phyloP scores from a whole-genome alignment of 2,113 vertebrate species.

The Glareola pratincola region DNA sequence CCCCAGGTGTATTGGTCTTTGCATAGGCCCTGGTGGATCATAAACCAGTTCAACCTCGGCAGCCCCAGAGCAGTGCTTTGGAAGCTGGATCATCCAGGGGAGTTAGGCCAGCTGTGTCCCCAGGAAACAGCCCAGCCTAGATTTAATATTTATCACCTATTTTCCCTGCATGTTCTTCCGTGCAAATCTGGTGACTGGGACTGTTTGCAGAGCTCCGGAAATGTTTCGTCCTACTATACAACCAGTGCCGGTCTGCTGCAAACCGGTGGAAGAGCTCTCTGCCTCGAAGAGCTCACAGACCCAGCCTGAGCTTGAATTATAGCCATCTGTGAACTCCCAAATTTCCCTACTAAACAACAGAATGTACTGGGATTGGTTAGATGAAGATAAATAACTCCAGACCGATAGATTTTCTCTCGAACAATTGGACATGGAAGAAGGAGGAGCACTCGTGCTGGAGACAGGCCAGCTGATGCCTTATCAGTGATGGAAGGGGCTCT shows the following conservation, averaged over 20 bases:
- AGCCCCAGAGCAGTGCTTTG: background rate
- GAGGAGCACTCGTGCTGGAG: background rate
- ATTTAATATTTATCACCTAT: background rate
- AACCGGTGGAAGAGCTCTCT: background rate
- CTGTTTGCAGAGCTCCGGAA: background rate
- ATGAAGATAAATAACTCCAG: background rate
- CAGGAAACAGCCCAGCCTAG: background rate
- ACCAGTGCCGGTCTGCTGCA: background rate
- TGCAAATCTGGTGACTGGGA: no score
- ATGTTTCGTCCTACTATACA: background rate
- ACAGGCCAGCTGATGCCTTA: background rate
- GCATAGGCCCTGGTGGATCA: background rate
- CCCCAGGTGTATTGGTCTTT: background rate
- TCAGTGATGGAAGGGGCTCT: background rate
- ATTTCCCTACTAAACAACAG: background rate
- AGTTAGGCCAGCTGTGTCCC: background rate
- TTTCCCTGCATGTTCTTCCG: background rate
- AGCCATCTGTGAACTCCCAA: background rate
- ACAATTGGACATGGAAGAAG: background rate
- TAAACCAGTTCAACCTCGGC: background rate
- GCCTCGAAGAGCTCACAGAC: background rate
- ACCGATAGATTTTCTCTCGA: background rate
- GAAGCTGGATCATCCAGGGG: background rate
- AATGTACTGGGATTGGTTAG: background rate
- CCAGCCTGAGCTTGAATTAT: background rate